Percentiles rank a stretch among this genome's conserved stretches.
Evolutionary conservation across 2,797 vertebrate genomes (phyloP).

Genomic region (Graptemys geographica): DNA sequence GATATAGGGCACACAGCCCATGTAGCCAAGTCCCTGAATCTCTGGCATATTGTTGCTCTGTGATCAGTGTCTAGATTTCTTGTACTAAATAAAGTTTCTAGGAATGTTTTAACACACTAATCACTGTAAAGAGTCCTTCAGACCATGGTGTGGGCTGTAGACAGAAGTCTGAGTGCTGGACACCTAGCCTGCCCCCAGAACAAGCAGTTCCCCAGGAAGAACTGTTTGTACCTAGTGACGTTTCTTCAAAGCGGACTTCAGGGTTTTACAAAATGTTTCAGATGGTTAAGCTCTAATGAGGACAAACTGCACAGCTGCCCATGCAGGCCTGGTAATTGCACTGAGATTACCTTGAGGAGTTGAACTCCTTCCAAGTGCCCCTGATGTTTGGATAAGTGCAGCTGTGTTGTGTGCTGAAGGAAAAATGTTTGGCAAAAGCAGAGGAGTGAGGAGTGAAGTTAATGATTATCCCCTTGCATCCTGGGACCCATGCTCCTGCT

Average conservation of each 20-base stretch:
- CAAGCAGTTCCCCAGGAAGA: not conserved
- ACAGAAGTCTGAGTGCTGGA: not conserved
- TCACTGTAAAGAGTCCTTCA: not conserved
- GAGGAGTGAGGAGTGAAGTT: slow-evolving; percentile 69
- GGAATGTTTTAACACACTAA: not conserved
- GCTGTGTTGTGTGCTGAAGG: fast-evolving
- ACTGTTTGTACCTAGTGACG: fast-evolving
- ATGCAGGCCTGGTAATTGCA: fast-evolving
- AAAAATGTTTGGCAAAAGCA: not conserved
- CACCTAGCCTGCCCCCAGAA: not conserved
- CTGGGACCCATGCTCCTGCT: not conserved
- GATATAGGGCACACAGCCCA: not conserved
- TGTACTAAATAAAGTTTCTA: not conserved
- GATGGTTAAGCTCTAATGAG: fast-evolving
- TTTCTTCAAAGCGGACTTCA: fast-evolving
- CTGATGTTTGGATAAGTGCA: not conserved
- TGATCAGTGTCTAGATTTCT: not conserved
- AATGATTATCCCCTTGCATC: slow-evolving; percentile 81
- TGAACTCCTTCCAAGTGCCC: fast-evolving
- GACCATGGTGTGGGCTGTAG: not conserved
- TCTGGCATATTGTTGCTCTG: not conserved
- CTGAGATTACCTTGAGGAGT: not conserved
- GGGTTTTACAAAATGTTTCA: not conserved
- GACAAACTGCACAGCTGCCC: fast-evolving
- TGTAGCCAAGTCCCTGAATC: too few relatives aligned